Evolutionary conservation across 2,113 vertebrate genomes (phyloP).

Genomic region (Cephalophus harveyi): DNA sequence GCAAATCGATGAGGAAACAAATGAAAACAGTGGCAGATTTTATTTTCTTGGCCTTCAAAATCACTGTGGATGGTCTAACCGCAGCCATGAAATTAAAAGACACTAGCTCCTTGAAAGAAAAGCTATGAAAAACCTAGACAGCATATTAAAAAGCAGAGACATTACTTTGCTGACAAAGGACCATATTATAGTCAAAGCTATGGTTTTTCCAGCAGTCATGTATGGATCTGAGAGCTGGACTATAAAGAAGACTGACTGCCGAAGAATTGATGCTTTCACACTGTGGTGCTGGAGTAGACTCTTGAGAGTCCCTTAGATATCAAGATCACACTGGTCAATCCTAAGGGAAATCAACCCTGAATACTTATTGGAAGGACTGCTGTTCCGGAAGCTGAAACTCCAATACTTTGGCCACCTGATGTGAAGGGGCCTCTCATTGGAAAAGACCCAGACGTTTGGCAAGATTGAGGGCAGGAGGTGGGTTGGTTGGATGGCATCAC

Average conservation of each 20-base stretch:
- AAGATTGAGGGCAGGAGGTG: background rate
- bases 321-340: background rate
- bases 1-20: background rate
- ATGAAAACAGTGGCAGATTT: background rate
- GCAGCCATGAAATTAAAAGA: background rate
- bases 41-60: background rate
- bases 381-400: background rate
- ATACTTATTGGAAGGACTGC: background rate
- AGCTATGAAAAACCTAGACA: background rate
- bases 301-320: background rate
- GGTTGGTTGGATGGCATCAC: background rate
- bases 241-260: background rate
- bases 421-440: background rate
- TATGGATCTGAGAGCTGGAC: background rate
- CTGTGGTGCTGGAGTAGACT: background rate
- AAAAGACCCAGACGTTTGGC: background rate
- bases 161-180: background rate
- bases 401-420: background rate
- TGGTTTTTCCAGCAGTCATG: background rate
- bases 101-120: background rate
- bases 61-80: background rate
- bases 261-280: background rate
- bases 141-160: background rate
- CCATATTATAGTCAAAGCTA: background rate
- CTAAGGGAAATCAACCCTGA: background rate